Conservation (phyloP, 1,140 invertebrate species). For the Sipha flava region DNA sequence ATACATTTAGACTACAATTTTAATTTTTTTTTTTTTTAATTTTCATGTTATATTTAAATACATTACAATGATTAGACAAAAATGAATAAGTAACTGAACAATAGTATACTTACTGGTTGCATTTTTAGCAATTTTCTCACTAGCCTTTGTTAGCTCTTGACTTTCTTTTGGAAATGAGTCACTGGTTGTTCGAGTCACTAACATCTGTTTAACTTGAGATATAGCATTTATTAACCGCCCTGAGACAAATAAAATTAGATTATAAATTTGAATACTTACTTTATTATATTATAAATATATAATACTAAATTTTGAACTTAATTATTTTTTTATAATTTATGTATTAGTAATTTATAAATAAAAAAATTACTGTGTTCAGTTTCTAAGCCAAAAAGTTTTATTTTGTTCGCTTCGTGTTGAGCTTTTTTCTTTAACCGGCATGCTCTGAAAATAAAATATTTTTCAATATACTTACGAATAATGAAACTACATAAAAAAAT, state of each 20-base stretch:
- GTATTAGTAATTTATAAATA: neutral
- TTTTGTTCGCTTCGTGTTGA: constrained; percentile 89
- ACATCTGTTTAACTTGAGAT: constrained; percentile 54
- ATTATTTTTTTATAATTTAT: neutral
- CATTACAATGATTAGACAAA: too few species aligned
- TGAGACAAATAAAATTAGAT: constrained; percentile 43
- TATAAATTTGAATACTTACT: neutral
- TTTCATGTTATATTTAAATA: too few species aligned
- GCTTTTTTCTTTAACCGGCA: constrained; percentile 92
- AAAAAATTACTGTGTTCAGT: constrained; percentile 74
- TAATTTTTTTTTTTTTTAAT: too few species aligned
- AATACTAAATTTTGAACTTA: neutral
- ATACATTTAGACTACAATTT: too few species aligned
- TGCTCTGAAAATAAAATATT: constrained; percentile 52
- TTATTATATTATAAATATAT: neutral
- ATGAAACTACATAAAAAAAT: neutral
- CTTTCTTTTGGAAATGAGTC: constrained; percentile 45
- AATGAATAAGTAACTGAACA: too few species aligned
- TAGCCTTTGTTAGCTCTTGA: constrained; percentile 55
- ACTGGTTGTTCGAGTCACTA: constrained; percentile 54
- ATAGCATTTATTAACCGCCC: constrained; percentile 60
- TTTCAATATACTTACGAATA: neutral
- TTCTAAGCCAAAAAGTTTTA: constrained; percentile 88
- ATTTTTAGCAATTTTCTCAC: constrained; percentile 56
- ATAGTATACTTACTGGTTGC: constrained; percentile 53